Percentiles rank a stretch among this genome's conserved stretches.
Conservation (phyloP, 2,797 vertebrate species). For the Acridotheres tristis region DNA sequence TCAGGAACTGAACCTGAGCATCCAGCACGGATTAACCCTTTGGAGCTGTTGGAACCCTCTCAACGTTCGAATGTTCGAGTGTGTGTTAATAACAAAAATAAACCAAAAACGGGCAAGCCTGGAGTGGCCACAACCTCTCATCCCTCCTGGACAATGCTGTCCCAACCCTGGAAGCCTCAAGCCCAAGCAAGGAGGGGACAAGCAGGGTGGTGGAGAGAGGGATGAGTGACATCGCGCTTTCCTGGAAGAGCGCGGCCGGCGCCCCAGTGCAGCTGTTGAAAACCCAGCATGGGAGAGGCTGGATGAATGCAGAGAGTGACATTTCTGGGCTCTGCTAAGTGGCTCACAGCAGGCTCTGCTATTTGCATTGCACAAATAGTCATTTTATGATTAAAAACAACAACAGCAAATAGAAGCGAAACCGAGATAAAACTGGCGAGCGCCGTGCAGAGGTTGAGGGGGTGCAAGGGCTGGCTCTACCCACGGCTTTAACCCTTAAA, state of each 20-base stretch:
- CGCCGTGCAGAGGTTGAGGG: background rate
- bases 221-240: background rate
- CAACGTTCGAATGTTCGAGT: accelerated
- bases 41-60: background rate
- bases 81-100: accelerated
- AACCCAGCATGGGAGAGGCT: slow-evolving; percentile 8
- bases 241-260: background rate
- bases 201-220: background rate
- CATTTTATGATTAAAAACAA: slow-evolving; percentile 61
- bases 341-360: slow-evolving; percentile 56
- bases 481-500: background rate
- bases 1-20: background rate
- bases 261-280: background rate
- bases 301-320: background rate
- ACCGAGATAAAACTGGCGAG: background rate
- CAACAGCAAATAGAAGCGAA: slow-evolving; percentile 40
- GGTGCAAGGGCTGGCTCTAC: background rate
- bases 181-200: background rate
- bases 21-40: background rate
- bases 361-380: slow-evolving; percentile 51
- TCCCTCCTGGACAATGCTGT: background rate
- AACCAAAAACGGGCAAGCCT: accelerated
- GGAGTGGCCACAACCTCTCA: accelerated
- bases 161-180: background rate
- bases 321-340: slow-evolving; percentile 46